A percentile compares a stretch with the other conserved stretches of the same genome.
Conservation (phyloP, 2,888 invertebrate species). For the Polydrusus pterygomalis region DNA sequence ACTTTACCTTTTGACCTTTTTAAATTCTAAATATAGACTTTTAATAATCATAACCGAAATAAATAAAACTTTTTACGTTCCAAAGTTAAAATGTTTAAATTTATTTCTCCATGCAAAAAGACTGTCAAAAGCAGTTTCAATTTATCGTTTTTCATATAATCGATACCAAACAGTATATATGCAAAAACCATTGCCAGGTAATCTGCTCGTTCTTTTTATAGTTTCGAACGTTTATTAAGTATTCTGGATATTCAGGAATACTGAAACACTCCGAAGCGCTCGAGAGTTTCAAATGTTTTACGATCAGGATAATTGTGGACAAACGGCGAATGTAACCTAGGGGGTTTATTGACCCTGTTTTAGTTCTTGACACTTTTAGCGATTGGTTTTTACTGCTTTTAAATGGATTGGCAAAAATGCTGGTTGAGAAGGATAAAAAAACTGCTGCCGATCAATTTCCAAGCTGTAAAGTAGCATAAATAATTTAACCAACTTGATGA, state of each 20-base stretch:
- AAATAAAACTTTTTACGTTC: too few species aligned
- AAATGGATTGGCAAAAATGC: background rate
- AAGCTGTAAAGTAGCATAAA: background rate
- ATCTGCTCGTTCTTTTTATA: conserved; percentile 59
- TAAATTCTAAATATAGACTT: too few species aligned
- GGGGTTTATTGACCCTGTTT: background rate
- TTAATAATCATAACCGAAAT: too few species aligned
- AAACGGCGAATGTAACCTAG: conserved; percentile 39
- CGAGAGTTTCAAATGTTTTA: conserved; percentile 46
- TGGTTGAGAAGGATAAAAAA: background rate
- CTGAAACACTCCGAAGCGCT: conserved; percentile 19
- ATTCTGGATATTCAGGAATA: conserved; percentile 40
- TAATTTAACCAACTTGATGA: too few species aligned
- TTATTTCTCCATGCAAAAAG: background rate
- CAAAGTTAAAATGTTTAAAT: background rate
- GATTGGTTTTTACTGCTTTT: background rate
- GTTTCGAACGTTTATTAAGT: conserved; percentile 49
- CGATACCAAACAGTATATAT: conserved; percentile 67
- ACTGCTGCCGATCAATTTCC: background rate
- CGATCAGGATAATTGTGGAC: conserved; percentile 49
- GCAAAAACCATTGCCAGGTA: conserved; percentile 66
- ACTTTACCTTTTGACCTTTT: too few species aligned
- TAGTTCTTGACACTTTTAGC: background rate
- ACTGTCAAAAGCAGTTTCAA: conserved; percentile 6
- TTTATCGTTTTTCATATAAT: conserved; percentile 67